Percentiles rank a stretch among this genome's conserved stretches.
Conservation (phyloP, 1,140 invertebrate species). For the Diabrotica undecimpunctata region DNA sequence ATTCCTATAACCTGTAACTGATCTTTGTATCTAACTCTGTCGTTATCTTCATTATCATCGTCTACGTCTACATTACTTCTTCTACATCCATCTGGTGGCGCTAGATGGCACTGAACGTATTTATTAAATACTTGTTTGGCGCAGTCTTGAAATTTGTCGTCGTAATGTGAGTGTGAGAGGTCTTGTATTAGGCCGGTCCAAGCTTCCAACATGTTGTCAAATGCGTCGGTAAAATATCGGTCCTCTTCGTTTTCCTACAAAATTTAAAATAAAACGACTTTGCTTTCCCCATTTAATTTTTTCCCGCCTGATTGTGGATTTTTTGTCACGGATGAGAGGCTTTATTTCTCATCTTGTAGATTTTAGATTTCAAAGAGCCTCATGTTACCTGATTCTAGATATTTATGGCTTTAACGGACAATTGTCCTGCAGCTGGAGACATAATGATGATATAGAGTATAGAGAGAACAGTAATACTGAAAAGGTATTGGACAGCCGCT, state of each 20-base stretch:
- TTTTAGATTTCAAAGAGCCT: no score
- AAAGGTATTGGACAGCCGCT: no score
- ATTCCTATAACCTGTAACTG: slow-evolving; percentile 64
- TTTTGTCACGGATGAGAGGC: no score
- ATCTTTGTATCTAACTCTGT: slow-evolving; percentile 64
- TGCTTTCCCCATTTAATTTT: not conserved
- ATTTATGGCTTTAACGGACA: no score
- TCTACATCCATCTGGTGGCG: slow-evolving; percentile 75
- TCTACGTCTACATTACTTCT: slow-evolving; percentile 49
- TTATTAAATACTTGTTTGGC: slow-evolving; percentile 68
- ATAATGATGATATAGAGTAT: no score
- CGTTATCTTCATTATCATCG: slow-evolving; percentile 69
- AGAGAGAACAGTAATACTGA: no score
- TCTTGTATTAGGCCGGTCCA: slow-evolving; percentile 70
- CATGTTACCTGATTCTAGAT: no score
- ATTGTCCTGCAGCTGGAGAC: no score
- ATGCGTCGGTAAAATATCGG: slow-evolving; percentile 70
- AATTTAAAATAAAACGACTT: not conserved
- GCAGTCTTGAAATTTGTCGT: slow-evolving; percentile 49
- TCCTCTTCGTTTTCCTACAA: slow-evolving; percentile 57
- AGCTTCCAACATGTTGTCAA: slow-evolving; percentile 75
- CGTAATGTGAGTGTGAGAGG: slow-evolving; percentile 32
- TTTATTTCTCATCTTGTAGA: no score
- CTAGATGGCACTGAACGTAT: slow-evolving; percentile 78
- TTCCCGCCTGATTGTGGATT: not conserved